These are phyloP conservation scores for Eulemur albifrons DNA, from an alignment of 2,797 vertebrate genomes.

Conservation along the genomic window DNA sequence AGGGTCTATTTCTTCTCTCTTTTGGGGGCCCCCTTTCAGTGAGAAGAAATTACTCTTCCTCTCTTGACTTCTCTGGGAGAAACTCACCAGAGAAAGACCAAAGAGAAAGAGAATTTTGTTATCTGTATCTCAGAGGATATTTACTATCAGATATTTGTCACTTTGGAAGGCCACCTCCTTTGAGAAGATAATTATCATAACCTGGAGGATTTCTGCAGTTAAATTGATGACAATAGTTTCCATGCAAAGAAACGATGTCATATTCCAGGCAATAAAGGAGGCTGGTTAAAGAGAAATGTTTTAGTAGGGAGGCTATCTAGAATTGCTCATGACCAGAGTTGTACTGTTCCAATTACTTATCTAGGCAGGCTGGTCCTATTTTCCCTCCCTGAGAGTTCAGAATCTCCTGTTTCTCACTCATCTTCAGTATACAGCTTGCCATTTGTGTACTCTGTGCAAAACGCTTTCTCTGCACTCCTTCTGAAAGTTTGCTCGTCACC, in stretches of 20 bases:
- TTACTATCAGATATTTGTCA: neutral
- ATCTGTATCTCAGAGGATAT: neutral
- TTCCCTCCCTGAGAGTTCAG: neutral
- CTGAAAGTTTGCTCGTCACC: neutral
- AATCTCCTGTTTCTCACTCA: neutral
- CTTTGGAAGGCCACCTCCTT: neutral
- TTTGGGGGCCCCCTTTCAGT: neutral
- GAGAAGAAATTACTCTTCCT: neutral
- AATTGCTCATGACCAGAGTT: neutral
- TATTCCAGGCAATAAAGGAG: neutral
- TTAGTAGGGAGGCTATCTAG: neutral
- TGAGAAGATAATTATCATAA: conserved; percentile 34
- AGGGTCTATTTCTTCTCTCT: neutral
- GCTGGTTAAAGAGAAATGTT: neutral
- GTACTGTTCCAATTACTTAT: neutral
- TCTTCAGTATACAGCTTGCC: neutral
- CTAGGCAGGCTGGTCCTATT: neutral
- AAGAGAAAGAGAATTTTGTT: conserved; percentile 10
- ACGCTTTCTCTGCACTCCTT: neutral
- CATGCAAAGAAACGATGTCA: neutral
- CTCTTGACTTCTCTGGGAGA: neutral
- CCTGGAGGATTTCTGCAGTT: neutral
- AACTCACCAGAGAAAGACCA: neutral
- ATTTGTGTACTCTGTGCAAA: neutral
- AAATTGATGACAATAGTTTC: neutral